Evolutionary conservation across 2,888 invertebrate species (phyloP), one percentile per base, ranked within the genome.

Genomic region (Coenonympha glycerion): DNA sequence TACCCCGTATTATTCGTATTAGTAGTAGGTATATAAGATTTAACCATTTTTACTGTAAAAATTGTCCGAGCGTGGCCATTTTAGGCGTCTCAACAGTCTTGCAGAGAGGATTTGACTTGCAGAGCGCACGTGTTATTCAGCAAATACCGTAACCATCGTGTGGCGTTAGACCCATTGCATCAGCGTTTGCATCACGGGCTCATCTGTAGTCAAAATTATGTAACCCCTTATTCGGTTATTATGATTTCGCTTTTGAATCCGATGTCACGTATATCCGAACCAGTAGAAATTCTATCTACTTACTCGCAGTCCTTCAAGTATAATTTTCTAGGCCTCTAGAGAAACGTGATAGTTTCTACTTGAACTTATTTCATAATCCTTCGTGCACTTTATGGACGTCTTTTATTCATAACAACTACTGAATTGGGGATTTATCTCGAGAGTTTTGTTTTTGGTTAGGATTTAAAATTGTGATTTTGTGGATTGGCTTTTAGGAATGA

Each of bases 61-160:
- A 19, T 30, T 46, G 28, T 24, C 24, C 24, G 8, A 15, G 2
- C 18, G 40, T 18, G 21, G 15, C 26, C 57, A 57, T 62, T 59
- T 62, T 63, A 61, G 52, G 46, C 47, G 47, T 53, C 58, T 42
- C 39, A 37, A 40, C 36, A 47, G 47, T 36, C 45, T 40, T 39
- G n/a, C n/a, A n/a, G n/a, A n/a, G 31, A 48, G 24, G 4, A 62
- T 63, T 62, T 61, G 59, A 64, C 53, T 64, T 64, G 58, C 51
- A 64, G 56, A 64, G 49, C 45, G 57, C 68, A 69, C 71, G 58
- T 58, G 56, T 64, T 63, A 59, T 66, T 58, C 61, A 58, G 55
- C 53, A 63, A 62, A 59, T 59, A 61, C 59, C 58, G 63, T 61
- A 62, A 65, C 52, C 57, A 53, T 58, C 46, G 51, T 48, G 56